Evolutionary conservation across 2,888 invertebrate species (phyloP).

Genomic region (Apotomis capreana): DNA sequence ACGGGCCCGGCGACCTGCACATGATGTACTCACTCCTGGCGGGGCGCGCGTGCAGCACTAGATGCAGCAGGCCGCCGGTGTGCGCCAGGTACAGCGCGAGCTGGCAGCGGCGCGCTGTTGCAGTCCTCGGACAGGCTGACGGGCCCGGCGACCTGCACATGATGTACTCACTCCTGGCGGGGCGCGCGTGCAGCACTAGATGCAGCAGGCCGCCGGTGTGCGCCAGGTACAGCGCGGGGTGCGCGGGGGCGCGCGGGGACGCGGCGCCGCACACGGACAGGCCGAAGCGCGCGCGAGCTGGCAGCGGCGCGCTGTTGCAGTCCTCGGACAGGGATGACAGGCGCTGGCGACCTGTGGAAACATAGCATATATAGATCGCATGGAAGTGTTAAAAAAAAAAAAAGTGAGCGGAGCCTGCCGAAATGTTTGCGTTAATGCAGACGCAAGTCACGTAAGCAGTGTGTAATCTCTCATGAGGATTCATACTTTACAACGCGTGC

Average conservation of each 20-base stretch:
- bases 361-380: background rate
- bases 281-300: slow-evolving; percentile 87
- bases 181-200: slow-evolving; percentile 90
- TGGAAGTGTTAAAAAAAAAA: too few species aligned
- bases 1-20: too few species aligned
- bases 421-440: too few species aligned
- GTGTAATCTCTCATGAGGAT: too few species aligned
- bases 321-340: slow-evolving; percentile 89
- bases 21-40: background rate
- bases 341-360: slow-evolving; percentile 84
- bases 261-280: slow-evolving; percentile 57
- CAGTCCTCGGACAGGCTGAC: background rate
- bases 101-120: background rate
- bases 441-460: too few species aligned
- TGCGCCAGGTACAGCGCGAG: background rate
- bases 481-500: too few species aligned
- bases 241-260: slow-evolving; percentile 54
- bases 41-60: background rate
- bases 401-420: too few species aligned
- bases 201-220: slow-evolving; percentile 92
- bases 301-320: slow-evolving; percentile 85
- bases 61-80: background rate
- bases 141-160: too few species aligned
- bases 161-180: slow-evolving; percentile 74
- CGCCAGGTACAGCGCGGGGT: slow-evolving; percentile 88